Conservation (phyloP, 2,888 invertebrate genomes). For the Trypoxylon attenuatum region DNA sequence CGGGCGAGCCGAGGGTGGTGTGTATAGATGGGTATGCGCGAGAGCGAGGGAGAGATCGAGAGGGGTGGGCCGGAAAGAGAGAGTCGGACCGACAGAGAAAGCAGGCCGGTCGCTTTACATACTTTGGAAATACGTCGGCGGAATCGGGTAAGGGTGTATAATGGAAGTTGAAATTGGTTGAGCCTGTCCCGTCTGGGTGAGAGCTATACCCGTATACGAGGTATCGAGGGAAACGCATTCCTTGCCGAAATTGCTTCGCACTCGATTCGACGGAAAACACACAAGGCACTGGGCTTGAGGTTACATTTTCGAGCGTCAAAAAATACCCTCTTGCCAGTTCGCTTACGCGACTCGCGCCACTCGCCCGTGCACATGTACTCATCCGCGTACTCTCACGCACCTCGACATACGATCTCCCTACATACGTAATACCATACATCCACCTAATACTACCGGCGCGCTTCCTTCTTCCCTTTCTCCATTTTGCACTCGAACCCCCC, state of each 20-base stretch:
- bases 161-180: slow-evolving; percentile 75
- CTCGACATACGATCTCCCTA: background rate
- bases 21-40: background rate
- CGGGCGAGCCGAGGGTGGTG: too few species aligned
- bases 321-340: too few species aligned
- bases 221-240: slow-evolving; percentile 73
- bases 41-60: slow-evolving; percentile 7
- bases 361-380: background rate
- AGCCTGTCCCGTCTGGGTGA: slow-evolving; percentile 72
- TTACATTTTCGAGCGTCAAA: slow-evolving; percentile 67
- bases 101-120: slow-evolving; percentile 46
- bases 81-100: slow-evolving; percentile 38
- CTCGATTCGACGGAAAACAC: slow-evolving; percentile 62
- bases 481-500: slow-evolving; percentile 39
- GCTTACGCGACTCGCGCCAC: background rate
- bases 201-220: slow-evolving; percentile 63
- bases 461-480: slow-evolving; percentile 16
- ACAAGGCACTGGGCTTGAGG: slow-evolving; percentile 61
- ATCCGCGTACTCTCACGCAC: background rate
- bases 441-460: background rate
- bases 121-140: slow-evolving; percentile 67
- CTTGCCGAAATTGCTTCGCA: slow-evolving; percentile 73
- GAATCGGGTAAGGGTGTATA: slow-evolving; percentile 69
- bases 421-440: slow-evolving; percentile 2
- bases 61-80: slow-evolving; percentile 7